Conservation (phyloP, 2,888 invertebrate genomes). For the Apotomis betuletana region DNA sequence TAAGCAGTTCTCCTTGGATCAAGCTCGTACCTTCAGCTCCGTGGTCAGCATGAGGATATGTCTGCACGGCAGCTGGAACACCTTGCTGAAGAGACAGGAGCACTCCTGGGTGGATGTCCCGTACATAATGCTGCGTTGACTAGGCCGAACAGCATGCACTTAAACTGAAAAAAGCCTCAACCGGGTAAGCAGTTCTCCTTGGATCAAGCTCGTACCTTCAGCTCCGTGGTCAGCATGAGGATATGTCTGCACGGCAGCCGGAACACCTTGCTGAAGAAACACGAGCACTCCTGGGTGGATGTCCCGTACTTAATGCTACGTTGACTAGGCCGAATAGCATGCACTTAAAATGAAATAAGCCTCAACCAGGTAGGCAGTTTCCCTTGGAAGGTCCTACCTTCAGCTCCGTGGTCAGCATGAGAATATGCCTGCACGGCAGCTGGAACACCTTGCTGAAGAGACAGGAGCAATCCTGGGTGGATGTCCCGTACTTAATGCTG, state of each 20-base stretch:
- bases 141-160: too few species aligned
- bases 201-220: conserved; percentile 22
- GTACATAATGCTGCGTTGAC: conserved; percentile 56
- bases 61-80: conserved; percentile 76
- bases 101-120: conserved; percentile 81
- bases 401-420: conserved; percentile 74
- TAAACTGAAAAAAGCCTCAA: too few species aligned
- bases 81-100: conserved; percentile 79
- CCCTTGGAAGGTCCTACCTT: conserved; percentile 9
- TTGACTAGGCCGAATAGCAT: too few species aligned
- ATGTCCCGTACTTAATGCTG: conserved; percentile 71
- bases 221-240: conserved; percentile 76
- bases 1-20: conserved; percentile 11
- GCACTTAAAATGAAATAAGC: too few species aligned
- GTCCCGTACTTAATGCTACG: conserved; percentile 69
- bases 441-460: conserved; percentile 80
- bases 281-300: conserved; percentile 79
- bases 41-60: conserved; percentile 81
- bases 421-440: conserved; percentile 76
- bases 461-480: conserved; percentile 80
- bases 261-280: conserved; percentile 80
- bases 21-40: conserved; percentile 44
- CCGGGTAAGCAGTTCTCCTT: not conserved
- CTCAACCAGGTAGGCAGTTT: too few species aligned
- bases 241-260: conserved; percentile 77